phyloP scores from a whole-genome alignment of 2,888 invertebrate genomes.

The Andrena flavipes region DNA sequence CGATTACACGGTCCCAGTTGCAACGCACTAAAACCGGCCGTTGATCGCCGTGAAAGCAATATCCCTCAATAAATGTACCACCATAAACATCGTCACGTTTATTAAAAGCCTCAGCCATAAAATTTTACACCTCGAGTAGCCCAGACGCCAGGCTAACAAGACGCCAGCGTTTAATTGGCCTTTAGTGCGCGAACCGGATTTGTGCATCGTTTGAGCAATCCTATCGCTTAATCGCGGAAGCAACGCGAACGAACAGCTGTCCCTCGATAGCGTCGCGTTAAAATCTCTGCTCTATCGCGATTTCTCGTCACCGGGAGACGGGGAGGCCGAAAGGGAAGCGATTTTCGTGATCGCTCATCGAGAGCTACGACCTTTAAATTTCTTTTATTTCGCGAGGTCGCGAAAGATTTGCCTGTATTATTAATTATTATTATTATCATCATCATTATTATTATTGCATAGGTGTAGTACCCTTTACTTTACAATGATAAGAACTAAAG shows the following conservation, averaged over 20 bases:
- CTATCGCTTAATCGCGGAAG: slow-evolving; percentile 29
- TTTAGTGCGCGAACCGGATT: slow-evolving; percentile 22
- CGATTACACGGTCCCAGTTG: background rate
- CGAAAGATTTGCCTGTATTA: too few species aligned
- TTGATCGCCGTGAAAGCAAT: background rate
- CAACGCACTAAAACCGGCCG: background rate
- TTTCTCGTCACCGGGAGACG: background rate
- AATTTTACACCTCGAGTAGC: slow-evolving; percentile 16
- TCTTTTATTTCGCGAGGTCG: too few species aligned
- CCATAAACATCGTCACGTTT: background rate
- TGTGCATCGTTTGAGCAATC: slow-evolving; percentile 15
- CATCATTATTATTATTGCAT: too few species aligned
- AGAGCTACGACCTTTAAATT: too few species aligned
- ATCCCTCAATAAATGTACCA: slow-evolving; percentile 38
- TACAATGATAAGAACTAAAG: too few species aligned
- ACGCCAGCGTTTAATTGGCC: slow-evolving; percentile 14
- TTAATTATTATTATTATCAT: too few species aligned
- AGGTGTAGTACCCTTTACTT: too few species aligned
- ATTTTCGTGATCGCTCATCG: background rate
- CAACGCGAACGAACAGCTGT: background rate
- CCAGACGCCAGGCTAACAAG: slow-evolving; percentile 8
- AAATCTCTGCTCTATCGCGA: background rate
- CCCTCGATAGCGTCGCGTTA: background rate
- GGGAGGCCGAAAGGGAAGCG: background rate
- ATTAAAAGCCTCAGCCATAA: slow-evolving; percentile 2